These are phyloP conservation scores for Drosophila equinoxialis DNA, from an alignment of 1,140 invertebrate genomes.

Conservation along the genomic window DNA sequence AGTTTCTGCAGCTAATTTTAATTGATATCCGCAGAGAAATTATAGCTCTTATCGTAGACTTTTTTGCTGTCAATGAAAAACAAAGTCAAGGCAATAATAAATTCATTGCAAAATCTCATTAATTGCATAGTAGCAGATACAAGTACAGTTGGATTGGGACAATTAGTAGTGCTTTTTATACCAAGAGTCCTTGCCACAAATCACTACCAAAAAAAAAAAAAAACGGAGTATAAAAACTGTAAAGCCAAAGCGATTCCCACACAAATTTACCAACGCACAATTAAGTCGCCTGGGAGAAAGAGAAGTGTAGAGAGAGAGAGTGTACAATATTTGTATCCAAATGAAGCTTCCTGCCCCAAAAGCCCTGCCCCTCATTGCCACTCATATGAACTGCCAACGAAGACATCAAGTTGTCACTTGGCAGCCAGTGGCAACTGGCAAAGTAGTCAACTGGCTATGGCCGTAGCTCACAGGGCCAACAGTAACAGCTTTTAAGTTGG, in stretches of 20 bases:
- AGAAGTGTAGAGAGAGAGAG: not conserved
- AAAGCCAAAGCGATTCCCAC: slow-evolving; percentile 44
- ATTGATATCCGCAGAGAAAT: not conserved
- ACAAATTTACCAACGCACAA: slow-evolving; percentile 68
- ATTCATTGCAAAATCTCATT: not conserved
- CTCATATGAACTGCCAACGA: slow-evolving; percentile 47
- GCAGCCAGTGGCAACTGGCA: slow-evolving; percentile 30
- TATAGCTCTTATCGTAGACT: not conserved
- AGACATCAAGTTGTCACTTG: slow-evolving; percentile 73
- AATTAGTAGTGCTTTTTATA: no score
- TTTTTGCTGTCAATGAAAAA: not conserved
- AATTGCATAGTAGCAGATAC: not conserved
- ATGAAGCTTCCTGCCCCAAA: slow-evolving; percentile 46
- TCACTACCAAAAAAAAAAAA: slow-evolving; percentile 5
- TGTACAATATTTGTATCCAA: slow-evolving; percentile 11
- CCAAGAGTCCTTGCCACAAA: slow-evolving; percentile 9
- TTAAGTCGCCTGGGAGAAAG: slow-evolving; percentile 61
- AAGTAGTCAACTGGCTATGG: slow-evolving; percentile 5
- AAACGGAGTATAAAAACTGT: not conserved
- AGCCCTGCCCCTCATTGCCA: not conserved
- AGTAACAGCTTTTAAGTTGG: slow-evolving; percentile 56
- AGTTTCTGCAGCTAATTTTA: not conserved
- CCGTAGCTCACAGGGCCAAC: slow-evolving; percentile 21
- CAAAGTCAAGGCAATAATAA: slow-evolving; percentile 8
- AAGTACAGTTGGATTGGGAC: not conserved